These are phyloP conservation scores for Daboia siamensis DNA, from an alignment of 2,113 vertebrate species.

Conservation along the genomic window DNA sequence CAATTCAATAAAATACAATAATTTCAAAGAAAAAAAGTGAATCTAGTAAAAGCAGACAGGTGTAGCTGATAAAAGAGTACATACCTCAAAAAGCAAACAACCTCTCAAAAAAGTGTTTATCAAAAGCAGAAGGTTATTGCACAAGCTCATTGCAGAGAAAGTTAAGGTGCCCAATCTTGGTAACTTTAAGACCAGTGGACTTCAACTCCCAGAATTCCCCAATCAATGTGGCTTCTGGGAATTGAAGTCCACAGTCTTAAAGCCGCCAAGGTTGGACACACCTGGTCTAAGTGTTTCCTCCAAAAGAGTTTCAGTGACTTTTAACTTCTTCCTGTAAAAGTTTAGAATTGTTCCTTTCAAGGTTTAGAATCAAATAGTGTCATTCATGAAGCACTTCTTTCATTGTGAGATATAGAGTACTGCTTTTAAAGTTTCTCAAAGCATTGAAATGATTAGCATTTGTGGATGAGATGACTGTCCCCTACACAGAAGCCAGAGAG, in stretches of 20 bases:
- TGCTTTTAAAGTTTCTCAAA: background rate
- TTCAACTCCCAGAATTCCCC: background rate
- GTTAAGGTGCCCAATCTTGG: background rate
- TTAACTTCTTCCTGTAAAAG: constrained; percentile 40
- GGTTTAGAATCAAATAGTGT: constrained; percentile 32
- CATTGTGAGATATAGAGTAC: background rate
- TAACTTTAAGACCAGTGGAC: background rate
- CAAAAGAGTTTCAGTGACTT: background rate
- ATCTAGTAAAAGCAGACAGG: background rate
- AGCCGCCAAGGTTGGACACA: background rate
- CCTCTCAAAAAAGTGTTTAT: background rate
- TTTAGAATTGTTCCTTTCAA: constrained; percentile 58
- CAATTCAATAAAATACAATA: background rate
- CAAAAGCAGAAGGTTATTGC: background rate
- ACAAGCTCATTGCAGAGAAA: background rate
- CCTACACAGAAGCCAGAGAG: background rate
- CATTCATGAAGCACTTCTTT: background rate
- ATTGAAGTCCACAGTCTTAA: background rate
- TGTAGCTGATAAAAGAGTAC: background rate
- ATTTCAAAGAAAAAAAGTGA: background rate
- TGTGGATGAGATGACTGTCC: background rate
- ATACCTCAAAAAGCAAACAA: background rate
- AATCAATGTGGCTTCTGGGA: background rate
- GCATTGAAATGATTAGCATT: background rate
- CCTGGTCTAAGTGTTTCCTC: background rate